Percentiles rank a stretch among this genome's conserved stretches.
Conservation (phyloP, 2,113 vertebrate genomes). For the Pleuronectes platessa region DNA sequence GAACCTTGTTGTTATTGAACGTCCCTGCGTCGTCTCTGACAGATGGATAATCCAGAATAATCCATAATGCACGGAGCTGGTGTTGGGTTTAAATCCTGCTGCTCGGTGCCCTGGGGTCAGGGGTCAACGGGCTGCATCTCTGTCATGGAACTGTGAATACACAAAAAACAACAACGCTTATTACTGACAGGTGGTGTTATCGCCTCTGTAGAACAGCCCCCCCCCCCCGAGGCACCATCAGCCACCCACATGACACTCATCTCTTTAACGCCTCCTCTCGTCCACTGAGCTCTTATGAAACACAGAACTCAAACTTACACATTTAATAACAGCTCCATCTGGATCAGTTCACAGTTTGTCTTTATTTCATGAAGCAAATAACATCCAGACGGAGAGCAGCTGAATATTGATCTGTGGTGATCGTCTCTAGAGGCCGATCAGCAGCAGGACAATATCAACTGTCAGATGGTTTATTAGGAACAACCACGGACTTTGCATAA, state of each 20-base stretch:
- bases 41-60: constrained; percentile 69
- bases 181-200: constrained; percentile 54
- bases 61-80: constrained; percentile 42
- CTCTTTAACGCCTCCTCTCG: constrained; percentile 33
- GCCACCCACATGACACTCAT: constrained; percentile 42
- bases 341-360: too few relatives aligned
- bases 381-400: too few relatives aligned
- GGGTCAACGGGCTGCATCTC: constrained; percentile 26
- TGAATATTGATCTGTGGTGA: too few relatives aligned
- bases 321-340: too few relatives aligned
- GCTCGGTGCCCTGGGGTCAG: constrained; percentile 20
- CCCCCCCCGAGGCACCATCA: constrained; percentile 32
- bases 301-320: too few relatives aligned
- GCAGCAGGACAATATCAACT: too few relatives aligned
- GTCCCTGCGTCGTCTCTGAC: constrained; percentile 15
- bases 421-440: too few relatives aligned
- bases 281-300: neutral
- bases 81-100: neutral
- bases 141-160: neutral
- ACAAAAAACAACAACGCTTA: constrained; percentile 7
- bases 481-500: too few relatives aligned
- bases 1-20: neutral
- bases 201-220: too few relatives aligned
- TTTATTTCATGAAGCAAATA: too few relatives aligned
- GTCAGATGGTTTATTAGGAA: too few relatives aligned